Evolutionary conservation across 64 coral and sea anemone genomes (phyloP), one percentile per base, ranked within the genome.

Genomic region (Dendronephthya gigantea): DNA sequence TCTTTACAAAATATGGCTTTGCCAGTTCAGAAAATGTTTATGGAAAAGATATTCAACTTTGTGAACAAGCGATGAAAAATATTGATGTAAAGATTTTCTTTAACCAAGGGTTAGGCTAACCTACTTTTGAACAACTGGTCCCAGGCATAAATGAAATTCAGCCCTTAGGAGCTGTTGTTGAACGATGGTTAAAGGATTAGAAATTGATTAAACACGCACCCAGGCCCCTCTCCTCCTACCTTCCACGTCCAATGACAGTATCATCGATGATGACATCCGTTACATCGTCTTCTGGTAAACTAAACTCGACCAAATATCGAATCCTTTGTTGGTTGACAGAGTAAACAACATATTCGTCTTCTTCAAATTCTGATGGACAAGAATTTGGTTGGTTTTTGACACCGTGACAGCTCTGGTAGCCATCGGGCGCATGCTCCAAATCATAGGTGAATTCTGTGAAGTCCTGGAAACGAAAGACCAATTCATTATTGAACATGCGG

Each of bases 301-400:
- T 84, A 65, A 90, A 90, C 51, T 90, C 89, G 31, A 90, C 69
- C 22, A 90, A 68, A 90, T 90, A 90, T 86, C 89, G 84, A 38
- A 97, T 93, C 87, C 82, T 86, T 84, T 97, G 94, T 48, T 97
- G 94, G 40, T 83, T 89, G 19, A 82, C 76, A 35, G 89, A 86
- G 52, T 97, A 97, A 39, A 97, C 72, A 7, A 91, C 87, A 83
- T 82, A 97, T 52, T 97, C 94, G 31, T 97, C 92, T 47, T 97
- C 89, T 89, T 96, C 88, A 43, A 97, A 97, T 2, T 97, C 86
- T 70, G 94, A 93, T 1, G 82, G 43, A 2, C 82, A 81, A 76
- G 39, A 40, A 0, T 84, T 83, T 12, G 87, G 89, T 5, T 10
- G 82, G 34, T 79, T 34, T 36, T 36, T 48, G 40, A 97, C 76